A percentile compares a stretch with the other conserved stretches of the same genome.
phyloP scores from a whole-genome alignment of 2,797 vertebrate species.

The Pseudochirops corinnae region DNA sequence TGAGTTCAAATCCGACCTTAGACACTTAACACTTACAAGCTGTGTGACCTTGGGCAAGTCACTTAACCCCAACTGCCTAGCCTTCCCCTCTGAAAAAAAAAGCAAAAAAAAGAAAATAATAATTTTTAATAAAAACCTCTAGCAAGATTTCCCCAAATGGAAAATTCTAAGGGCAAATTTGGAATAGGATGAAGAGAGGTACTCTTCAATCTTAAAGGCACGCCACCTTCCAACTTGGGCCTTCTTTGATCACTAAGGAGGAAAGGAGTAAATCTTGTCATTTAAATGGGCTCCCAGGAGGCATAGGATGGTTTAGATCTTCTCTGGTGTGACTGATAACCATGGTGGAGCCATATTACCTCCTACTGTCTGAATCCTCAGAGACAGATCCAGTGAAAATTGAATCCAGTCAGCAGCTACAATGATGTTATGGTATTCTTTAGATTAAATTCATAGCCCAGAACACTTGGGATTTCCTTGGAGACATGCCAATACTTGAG shows the following conservation, averaged over 20 bases:
- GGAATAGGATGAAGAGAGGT: neutral
- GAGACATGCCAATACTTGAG: neutral
- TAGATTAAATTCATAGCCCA: neutral
- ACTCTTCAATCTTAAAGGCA: conserved; percentile 5
- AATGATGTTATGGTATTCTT: neutral
- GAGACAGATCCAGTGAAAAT: neutral
- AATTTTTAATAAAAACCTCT: neutral
- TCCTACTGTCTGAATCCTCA: neutral
- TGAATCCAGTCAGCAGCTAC: neutral
- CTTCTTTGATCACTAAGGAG: neutral
- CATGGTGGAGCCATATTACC: neutral
- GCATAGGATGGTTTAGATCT: neutral
- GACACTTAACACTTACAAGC: too few species aligned
- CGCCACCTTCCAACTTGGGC: neutral
- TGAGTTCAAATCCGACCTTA: too few species aligned
- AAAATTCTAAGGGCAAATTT: neutral
- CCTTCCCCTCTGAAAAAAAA: too few species aligned
- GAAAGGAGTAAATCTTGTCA: neutral
- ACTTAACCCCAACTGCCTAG: too few species aligned
- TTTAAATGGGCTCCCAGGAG: neutral
- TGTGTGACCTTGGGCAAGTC: too few species aligned
- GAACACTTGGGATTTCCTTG: neutral
- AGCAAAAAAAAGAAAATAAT: conserved; percentile 22
- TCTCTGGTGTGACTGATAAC: neutral
- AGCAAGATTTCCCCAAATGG: conserved; percentile 11